phyloP scores from a whole-genome alignment of 2,797 vertebrate species.

The Manis crassicaudata region DNA sequence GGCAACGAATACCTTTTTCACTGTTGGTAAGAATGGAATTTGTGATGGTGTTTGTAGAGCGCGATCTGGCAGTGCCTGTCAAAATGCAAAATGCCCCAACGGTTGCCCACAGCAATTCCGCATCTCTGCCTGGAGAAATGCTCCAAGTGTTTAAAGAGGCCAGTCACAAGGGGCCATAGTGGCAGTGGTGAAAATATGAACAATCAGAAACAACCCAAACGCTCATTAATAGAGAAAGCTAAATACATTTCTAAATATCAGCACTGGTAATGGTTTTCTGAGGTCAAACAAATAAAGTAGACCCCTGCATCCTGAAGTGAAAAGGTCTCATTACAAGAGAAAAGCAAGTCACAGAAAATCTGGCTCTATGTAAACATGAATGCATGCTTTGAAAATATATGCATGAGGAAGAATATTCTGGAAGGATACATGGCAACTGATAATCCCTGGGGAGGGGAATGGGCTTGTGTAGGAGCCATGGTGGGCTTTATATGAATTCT shows the following conservation, averaged over 20 bases:
- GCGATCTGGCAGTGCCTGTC: background rate
- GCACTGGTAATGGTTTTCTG: background rate
- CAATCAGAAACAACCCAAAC: background rate
- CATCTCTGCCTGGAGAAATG: background rate
- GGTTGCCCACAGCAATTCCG: background rate
- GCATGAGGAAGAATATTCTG: background rate
- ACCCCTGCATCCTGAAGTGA: background rate
- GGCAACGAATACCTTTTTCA: background rate
- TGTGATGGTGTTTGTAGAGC: background rate
- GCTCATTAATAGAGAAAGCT: background rate
- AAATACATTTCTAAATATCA: background rate
- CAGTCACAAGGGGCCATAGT: fast-evolving
- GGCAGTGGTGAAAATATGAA: background rate
- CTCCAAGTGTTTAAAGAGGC: background rate
- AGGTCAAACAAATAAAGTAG: background rate
- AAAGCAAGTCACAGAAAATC: background rate
- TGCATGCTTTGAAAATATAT: background rate
- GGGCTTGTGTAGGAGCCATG: background rate
- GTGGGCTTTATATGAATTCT: background rate
- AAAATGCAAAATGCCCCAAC: background rate
- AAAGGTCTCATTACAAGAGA: slow-evolving; percentile 11
- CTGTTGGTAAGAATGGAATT: background rate
- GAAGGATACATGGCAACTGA: background rate
- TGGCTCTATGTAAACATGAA: background rate
- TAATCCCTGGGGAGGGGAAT: background rate